Base-by-base conservation (phyloP, 2,888 invertebrate species). In the Drosophila niveifrons region DNA sequence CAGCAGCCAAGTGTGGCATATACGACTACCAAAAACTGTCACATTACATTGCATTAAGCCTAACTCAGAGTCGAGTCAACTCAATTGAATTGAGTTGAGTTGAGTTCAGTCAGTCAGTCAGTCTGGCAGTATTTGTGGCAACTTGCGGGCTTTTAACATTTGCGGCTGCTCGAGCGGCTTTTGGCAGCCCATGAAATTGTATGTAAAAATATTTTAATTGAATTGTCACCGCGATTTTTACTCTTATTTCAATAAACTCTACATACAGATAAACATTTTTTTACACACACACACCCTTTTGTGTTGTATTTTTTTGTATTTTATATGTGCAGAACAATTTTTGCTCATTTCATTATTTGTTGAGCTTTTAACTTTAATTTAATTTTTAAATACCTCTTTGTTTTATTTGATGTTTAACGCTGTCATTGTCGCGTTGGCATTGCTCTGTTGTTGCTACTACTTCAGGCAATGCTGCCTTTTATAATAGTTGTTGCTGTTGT, bases 291-390 rank as follows among this genome's bases (percentile, higher is more conserved):
- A 66, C 13, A 36, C 41, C 43, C 31, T 36, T 36, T 36, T 41
- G 39, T 15, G 39, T 39, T 39, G 13, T 41, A n/a, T 3, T 39
- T 13, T 41, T 13, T 15, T n/a, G n/a, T n/a, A 6, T 23, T 23
- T 23, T 23, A 23, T 23, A 15, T 17, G 28, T 31, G 29, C 29
- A 18, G 6, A 3, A n/a, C 11, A 18, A 78, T 70, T 84, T 81
- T 61, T 58, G 75, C 48, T 74, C 71, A 81, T 78, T 58, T 52
- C 63, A 88, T 86, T 88, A 67, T 88, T 75, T 84, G 85, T 84
- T 63, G 57, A 75, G 85, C 88, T 84, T 75, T 84, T 78, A 89
- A 84, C 75, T 88, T 88, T 81, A 84, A 89, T 89, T 88, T 89
- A 89, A 83, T 89, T 89, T 83, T 81, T 89, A 81, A 83, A 88